Base-by-base conservation (phyloP, 2,888 invertebrate species). In the Cerceris rybyensis region DNA sequence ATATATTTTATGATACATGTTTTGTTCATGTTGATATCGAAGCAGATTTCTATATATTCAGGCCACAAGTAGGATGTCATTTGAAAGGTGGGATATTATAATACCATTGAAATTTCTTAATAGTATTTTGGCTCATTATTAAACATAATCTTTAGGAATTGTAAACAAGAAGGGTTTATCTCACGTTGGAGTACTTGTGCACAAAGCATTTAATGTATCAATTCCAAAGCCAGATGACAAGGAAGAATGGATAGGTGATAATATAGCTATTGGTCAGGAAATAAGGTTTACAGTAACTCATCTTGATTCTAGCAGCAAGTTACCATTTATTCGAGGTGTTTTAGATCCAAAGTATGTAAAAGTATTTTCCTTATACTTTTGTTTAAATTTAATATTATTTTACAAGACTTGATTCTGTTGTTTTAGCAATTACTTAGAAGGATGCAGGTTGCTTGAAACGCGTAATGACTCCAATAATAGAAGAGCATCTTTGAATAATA, bases 171-270 rank as follows among this genome's bases (percentile, higher is more conserved):
- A 94, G 81, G 94, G 94, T 81, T 90, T 93, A 49, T 95, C 95
- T 83, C 95, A 96, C 92, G 92, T 96, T 72, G 95, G 95, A 5
- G 94, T 96, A 80, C 93, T 96, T 66, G 94, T 96, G 0, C 96
- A 96, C 89, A 94, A 95, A 86, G 93, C 94, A 39, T 96, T 96
- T 87, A 96, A 96, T 92, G 95, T 96, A 11, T 95, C 96, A 6
- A 94, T 96, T 59, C 95, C 95, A 54, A 93, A 94, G 86, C 94
- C 94, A 7, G 88, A 88, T 0, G 87, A 90, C 13, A 93, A 93
- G 0, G 93, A 93, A 4, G 91, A 93, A 81, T 96, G 96, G 96
- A 88, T 94, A 71, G 95, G 95, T 1, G 86, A 93, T 54, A 91
- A 92, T 72, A 92, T 95, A 39, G 88, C 93, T 65, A 93, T 95